These are phyloP conservation scores for Dasyurus viverrinus DNA, from an alignment of 2,113 vertebrate genomes.

Conservation along the genomic window DNA sequence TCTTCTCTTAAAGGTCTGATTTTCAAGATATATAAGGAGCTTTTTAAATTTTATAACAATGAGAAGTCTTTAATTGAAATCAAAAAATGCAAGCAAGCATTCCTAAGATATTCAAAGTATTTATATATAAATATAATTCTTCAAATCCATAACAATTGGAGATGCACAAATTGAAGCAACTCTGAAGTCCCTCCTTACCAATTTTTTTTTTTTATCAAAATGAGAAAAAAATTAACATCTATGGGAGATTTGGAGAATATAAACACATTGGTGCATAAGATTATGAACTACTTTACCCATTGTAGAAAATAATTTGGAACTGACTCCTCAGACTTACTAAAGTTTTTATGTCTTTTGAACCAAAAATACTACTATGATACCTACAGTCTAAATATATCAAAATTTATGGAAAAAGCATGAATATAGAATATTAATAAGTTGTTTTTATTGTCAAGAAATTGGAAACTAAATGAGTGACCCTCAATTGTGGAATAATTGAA, in stretches of 20 bases:
- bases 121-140: too few species aligned
- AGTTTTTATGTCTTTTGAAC: background rate
- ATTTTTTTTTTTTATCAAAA: background rate
- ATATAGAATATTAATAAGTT: background rate
- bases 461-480: background rate
- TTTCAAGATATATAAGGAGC: background rate
- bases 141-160: too few species aligned
- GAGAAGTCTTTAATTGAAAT: background rate
- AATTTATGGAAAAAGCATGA: background rate
- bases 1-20: background rate
- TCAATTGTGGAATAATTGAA: background rate
- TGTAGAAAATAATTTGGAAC: background rate
- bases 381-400: background rate
- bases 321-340: background rate
- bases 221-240: background rate
- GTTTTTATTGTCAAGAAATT: background rate
- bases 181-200: too few species aligned
- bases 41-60: background rate
- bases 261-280: background rate
- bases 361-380: background rate
- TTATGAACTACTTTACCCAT: background rate
- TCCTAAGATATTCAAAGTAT: background rate
- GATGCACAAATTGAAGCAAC: too few species aligned
- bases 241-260: background rate
- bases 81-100: background rate